Base-by-base conservation (phyloP, 2,888 invertebrate genomes). In the Macaria liturata region DNA sequence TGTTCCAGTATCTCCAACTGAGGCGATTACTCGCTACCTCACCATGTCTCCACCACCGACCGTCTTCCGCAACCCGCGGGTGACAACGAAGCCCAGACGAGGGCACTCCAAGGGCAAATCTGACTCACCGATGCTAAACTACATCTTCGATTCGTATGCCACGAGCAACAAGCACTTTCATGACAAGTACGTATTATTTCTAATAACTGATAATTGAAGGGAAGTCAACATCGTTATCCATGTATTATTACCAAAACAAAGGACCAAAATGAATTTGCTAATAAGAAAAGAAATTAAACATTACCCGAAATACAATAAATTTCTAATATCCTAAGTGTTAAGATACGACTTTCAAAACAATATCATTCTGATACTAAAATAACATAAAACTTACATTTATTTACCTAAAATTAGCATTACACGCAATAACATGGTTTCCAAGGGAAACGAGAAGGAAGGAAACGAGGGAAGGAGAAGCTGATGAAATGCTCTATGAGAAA, bases 121-220 rank as follows among this genome's bases (percentile, higher is more conserved):
- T 1, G 95, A 95, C 72, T 94, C 95, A 0, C 95, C 95, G 6
- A 95, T 95, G 95, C 81, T 95, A 53, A 95, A 95, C 80, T 95
- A 95, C 70, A 95, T 95, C 65, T 95, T 95, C 75, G 95, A 95
- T 77, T 93, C 94, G 0, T 94, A 95, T 74, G 95, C 94, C 6
- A 93, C 94, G 46, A 93, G 93, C 67, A 95, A 95, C 78, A 95
- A 95, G 69, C 95, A 95, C 80, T 95, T 95, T 78, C 95, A 95
- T 79, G 92, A 92, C 73, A 92, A 83, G 92, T 92, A 72, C 85
- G 89, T 83, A 30, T 37, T 0, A 37, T 6, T 37, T 37, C 7
- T 6, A 48, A 34, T 43, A n/a, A 20, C 20, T 20, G 20, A 20
- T 20, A 20, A 20, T 20, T 20, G 20, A 20, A 20, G 20, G 20